Base-by-base conservation (phyloP, 1,140 invertebrate genomes). In the Caenorhabditis briggsae region DNA sequence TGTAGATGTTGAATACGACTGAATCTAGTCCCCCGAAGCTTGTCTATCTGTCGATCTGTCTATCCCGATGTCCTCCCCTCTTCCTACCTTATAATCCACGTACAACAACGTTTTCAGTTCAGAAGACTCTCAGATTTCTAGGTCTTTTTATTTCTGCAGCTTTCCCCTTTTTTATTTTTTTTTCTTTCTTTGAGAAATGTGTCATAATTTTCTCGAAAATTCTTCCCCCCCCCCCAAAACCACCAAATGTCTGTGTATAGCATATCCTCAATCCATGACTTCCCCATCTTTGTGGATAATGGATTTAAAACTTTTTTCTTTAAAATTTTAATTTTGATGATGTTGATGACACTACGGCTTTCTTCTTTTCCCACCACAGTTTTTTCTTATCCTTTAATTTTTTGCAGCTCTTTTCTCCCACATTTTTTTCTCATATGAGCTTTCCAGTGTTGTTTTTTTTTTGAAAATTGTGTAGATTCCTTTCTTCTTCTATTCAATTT, bases 291-390 rank as follows among this genome's bases (percentile, higher is more conserved):
- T 3, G 33, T 33, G 33, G 33, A 33, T 33, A 33, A 33, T 33
- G 33, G 33, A 33, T 33, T 33, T 33, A 33, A 33, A 33, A 33
- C 33, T 33, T 33, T 33, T 33, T 33, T 33, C 33, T 33, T 33
- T 33, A 1, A 33, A 33, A 33, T 33, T 33, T 33, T 33, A 33
- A 33, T 33, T 33, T 33, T 33, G 33, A 33, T 33, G 33, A 33
- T 33, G 33, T 33, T 14, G 11, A 20, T 23, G n/a, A 78, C 43
- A 78, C 70, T 78, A 78, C 70, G 70, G 70, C 43, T 78, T 78
- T n/a, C n/a, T 50, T 48, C n/a, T 74, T 78, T 23, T 78, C 9
- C 6, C n/a, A 33, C 23, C 46, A 48, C n/a, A 78, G 33, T 50
- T 78, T 48, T 78, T n/a, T 78, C 18, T n/a, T 25, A 11, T 78